Conservation (phyloP, 2,797 vertebrate species). For the Ctenosaura bakeri region DNA sequence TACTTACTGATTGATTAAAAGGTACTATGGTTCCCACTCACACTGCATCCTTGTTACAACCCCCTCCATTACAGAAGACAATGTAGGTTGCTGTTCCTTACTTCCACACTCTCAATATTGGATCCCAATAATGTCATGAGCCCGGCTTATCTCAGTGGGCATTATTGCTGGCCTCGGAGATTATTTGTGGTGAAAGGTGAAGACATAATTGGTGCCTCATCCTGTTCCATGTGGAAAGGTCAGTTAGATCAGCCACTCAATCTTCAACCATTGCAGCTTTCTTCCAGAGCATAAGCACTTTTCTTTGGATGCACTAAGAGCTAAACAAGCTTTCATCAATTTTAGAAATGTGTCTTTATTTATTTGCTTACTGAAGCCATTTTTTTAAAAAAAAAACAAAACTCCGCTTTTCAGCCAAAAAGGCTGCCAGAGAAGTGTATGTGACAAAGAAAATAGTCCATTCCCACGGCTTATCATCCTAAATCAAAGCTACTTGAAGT, state of each 20-base stretch:
- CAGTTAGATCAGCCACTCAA: not conserved
- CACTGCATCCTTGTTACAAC: too few relatives aligned
- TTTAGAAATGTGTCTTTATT: conserved; percentile 43
- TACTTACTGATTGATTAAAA: too few relatives aligned
- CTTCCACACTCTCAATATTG: too few relatives aligned
- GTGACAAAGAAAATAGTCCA: not conserved
- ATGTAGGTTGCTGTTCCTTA: too few relatives aligned
- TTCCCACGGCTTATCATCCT: not conserved
- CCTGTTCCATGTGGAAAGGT: not conserved
- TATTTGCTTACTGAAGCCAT: not conserved
- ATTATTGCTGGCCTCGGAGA: too few relatives aligned
- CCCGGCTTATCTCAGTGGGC: too few relatives aligned
- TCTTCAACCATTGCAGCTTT: conserved; percentile 15
- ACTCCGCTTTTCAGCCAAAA: not conserved
- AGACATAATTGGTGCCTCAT: not conserved
- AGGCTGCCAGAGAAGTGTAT: not conserved
- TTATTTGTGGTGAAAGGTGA: too few relatives aligned
- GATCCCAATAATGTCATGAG: too few relatives aligned
- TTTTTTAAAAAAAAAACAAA: too few relatives aligned
- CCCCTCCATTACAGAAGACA: too few relatives aligned
- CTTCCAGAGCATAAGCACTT: conserved; percentile 41
- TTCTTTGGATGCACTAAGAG: conserved; percentile 44
- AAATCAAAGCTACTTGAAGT: not conserved
- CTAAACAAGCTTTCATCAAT: conserved; percentile 24
- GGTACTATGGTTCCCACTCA: too few relatives aligned